Evolutionary conservation across 1,140 invertebrate species (phyloP).

Genomic region (Delia radicum): DNA sequence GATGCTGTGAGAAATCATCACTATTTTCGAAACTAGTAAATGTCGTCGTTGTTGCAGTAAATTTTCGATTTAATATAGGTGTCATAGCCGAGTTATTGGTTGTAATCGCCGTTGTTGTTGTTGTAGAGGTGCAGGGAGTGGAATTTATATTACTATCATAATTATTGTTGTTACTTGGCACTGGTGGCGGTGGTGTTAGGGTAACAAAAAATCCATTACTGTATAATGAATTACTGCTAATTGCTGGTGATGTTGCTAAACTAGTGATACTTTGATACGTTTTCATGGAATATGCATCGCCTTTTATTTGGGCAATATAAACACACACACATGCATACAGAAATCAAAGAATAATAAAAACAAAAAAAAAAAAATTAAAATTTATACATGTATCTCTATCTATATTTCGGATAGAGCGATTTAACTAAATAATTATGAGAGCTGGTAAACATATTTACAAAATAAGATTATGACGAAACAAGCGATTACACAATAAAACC

Average conservation of each 20-base stretch:
- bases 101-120: conserved; percentile 4
- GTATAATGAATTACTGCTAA: conserved; percentile 53
- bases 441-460: not conserved
- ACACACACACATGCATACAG: not conserved
- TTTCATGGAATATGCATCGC: conserved; percentile 56
- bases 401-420: too few species aligned
- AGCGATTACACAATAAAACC: too few species aligned
- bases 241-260: conserved; percentile 54
- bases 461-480: too few species aligned
- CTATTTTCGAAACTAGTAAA: not conserved
- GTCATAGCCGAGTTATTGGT: conserved; percentile 13
- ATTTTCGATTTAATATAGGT: conserved; percentile 11
- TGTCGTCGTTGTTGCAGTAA: conserved; percentile 18
- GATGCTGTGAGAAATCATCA: not conserved
- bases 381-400: too few species aligned
- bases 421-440: too few species aligned
- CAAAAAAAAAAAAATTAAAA: conserved; percentile 5
- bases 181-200: conserved; percentile 28
- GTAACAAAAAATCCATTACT: conserved; percentile 53
- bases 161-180: conserved; percentile 15
- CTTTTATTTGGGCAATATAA: conserved; percentile 33
- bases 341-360: conserved; percentile 28
- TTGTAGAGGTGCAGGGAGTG: not conserved
- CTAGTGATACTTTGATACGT: conserved; percentile 56
- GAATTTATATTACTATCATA: not conserved